Evolutionary conservation across 2,888 invertebrate genomes (phyloP).

Genomic region (Oxytorus armatus): DNA sequence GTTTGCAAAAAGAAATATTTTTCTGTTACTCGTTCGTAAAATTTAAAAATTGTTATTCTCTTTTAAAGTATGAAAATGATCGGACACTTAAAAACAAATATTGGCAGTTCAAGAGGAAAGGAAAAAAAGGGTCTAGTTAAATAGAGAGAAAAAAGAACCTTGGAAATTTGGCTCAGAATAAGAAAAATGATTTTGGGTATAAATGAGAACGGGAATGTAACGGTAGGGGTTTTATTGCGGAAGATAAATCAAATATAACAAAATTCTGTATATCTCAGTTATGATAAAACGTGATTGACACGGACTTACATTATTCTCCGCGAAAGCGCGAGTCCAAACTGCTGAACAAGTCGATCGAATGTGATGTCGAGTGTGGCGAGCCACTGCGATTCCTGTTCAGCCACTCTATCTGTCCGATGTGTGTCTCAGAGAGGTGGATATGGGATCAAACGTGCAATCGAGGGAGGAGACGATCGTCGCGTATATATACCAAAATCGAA

Average conservation of each 20-base stretch:
- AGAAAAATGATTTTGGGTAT: not conserved
- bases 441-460: slow-evolving; percentile 41
- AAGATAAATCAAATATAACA: not conserved
- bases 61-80: too few relatives aligned
- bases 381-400: slow-evolving; percentile 41
- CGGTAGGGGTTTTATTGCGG: not conserved
- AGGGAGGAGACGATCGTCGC: slow-evolving; percentile 47
- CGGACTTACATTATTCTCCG: slow-evolving; percentile 65
- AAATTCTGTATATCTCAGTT: not conserved
- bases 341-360: slow-evolving; percentile 61
- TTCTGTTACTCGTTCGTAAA: too few relatives aligned
- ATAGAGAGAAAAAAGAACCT: too few relatives aligned
- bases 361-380: slow-evolving; percentile 58
- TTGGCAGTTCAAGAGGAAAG: too few relatives aligned
- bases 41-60: too few relatives aligned
- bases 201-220: not conserved
- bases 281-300: slow-evolving; percentile 20
- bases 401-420: slow-evolving; percentile 8
- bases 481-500: slow-evolving; percentile 49
- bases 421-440: slow-evolving; percentile 48
- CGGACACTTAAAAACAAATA: too few relatives aligned
- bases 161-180: not conserved
- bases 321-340: slow-evolving; percentile 64
- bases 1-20: too few relatives aligned
- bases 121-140: too few relatives aligned